phyloP scores from a whole-genome alignment of 1,140 invertebrate species.

The Grapholita molesta region DNA sequence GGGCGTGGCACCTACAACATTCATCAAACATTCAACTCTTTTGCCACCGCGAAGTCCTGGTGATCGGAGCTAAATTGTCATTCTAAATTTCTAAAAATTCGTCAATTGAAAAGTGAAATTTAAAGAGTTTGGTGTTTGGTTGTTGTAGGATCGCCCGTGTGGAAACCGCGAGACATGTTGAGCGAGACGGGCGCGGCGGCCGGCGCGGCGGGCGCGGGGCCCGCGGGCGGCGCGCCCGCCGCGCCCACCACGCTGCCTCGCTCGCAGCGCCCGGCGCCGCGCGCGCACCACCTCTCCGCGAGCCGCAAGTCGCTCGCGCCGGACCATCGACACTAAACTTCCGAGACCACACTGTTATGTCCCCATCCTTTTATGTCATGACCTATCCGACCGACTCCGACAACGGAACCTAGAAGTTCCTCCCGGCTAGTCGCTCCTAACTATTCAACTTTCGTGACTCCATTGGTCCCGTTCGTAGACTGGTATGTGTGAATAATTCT shows the following conservation, averaged over 20 bases:
- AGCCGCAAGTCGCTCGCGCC: conserved; percentile 77
- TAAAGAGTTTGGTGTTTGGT: conserved; percentile 79
- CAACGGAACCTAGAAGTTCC: not conserved
- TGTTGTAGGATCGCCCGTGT: conserved; percentile 92
- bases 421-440: not conserved
- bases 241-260: conserved; percentile 74
- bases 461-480: not conserved
- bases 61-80: conserved; percentile 35
- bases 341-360: not conserved
- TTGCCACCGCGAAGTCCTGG: conserved; percentile 42
- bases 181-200: conserved; percentile 48
- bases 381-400: not conserved
- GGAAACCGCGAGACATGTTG: conserved; percentile 91
- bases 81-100: conserved; percentile 39
- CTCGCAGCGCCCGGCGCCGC: conserved; percentile 71
- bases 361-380: not conserved
- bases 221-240: conserved; percentile 34
- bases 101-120: conserved; percentile 32
- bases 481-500: not conserved
- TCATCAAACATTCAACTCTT: conserved; percentile 80
- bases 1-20: conserved; percentile 50
- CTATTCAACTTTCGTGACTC: not conserved
- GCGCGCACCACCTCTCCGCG: conserved; percentile 68
- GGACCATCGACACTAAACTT: conserved; percentile 68
- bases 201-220: conserved; percentile 55